phyloP scores from a whole-genome alignment of 1,140 invertebrate species.

The Drosophila navojoa region DNA sequence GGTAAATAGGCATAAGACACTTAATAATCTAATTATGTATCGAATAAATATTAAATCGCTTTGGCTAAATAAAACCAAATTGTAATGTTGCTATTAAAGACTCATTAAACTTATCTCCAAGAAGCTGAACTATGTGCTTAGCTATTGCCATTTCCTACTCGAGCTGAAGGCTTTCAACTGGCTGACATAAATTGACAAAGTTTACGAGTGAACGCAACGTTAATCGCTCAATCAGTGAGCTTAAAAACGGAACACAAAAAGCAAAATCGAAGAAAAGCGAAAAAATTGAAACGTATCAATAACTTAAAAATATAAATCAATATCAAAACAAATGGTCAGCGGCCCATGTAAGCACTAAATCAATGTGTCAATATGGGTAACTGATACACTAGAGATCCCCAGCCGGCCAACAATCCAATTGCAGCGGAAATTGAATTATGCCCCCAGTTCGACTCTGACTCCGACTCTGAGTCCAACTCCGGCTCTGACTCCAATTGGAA shows the following conservation, averaged over 20 bases:
- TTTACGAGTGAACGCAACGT: constrained; percentile 49
- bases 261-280: background rate
- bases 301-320: constrained; percentile 78
- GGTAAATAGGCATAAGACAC: no score
- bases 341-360: constrained; percentile 77
- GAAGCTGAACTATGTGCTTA: constrained; percentile 5
- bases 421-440: constrained; percentile 78
- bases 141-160: constrained; percentile 7
- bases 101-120: constrained; percentile 1
- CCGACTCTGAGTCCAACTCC: background rate
- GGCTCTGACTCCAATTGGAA: constrained; percentile 13
- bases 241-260: constrained; percentile 7
- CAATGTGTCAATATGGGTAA: constrained; percentile 78
- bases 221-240: constrained; percentile 62
- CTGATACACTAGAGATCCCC: constrained; percentile 65
- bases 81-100: background rate
- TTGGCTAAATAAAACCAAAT: no score
- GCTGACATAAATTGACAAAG: constrained; percentile 74
- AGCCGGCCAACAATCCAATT: constrained; percentile 26
- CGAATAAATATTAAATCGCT: no score
- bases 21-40: no score
- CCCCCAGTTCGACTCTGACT: constrained; percentile 32
- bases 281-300: constrained; percentile 57
- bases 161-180: constrained; percentile 67
- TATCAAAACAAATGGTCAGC: constrained; percentile 72